phyloP scores from a whole-genome alignment of 2,797 vertebrate species.

The Enteromius thamalakanensis region DNA sequence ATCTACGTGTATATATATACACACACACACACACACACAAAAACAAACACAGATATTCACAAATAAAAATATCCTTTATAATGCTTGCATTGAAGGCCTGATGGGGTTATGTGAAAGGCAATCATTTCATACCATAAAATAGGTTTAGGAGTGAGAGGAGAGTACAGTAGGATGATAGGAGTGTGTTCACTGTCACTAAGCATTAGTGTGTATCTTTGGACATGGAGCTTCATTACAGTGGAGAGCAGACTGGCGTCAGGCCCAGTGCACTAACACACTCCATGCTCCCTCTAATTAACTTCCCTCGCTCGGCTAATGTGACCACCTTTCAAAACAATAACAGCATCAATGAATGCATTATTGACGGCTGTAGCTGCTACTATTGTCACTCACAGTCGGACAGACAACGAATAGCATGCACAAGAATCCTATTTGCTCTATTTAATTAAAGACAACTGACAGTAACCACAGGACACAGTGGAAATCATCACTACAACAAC shows the following conservation, averaged over 20 bases:
- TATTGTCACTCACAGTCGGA: conserved; percentile 30
- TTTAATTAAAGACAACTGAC: conserved; percentile 22
- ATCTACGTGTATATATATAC: too few species aligned
- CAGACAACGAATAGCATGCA: conserved; percentile 12
- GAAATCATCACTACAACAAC: conserved; percentile 21
- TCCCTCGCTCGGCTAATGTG: conserved; percentile 35
- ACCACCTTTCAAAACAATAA: conserved; percentile 57
- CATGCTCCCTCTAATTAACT: conserved; percentile 56
- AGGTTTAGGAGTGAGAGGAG: not conserved
- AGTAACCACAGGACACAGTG: conserved; percentile 13
- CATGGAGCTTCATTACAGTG: conserved; percentile 27
- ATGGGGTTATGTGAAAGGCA: conserved; percentile 2
- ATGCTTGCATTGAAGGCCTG: not conserved
- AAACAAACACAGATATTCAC: too few species aligned
- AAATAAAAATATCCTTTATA: not conserved
- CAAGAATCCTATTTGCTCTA: not conserved
- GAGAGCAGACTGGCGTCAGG: conserved; percentile 48
- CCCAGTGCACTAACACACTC: conserved; percentile 51
- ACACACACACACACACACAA: too few species aligned
- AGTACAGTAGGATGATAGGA: not conserved
- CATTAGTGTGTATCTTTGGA: conserved; percentile 42
- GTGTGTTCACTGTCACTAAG: conserved; percentile 19
- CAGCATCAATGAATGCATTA: conserved; percentile 29
- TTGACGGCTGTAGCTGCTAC: not conserved
- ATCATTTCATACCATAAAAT: not conserved